Base-by-base conservation (phyloP, 2,888 invertebrate genomes). In the Pilophorus perplexus region DNA sequence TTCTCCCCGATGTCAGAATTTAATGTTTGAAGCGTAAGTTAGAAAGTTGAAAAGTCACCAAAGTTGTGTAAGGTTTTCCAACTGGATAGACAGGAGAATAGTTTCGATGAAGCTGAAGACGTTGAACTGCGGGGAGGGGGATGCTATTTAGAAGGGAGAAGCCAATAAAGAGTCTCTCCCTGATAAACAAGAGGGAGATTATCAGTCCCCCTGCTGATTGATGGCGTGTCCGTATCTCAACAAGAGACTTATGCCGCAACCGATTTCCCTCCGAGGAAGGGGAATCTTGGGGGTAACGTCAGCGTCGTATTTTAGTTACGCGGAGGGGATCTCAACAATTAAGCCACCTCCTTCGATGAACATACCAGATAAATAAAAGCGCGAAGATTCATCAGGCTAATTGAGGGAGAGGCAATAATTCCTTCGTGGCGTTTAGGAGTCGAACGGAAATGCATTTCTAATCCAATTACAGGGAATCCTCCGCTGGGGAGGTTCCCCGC, bases 391-490 rank as follows among this genome's bases (percentile, higher is more conserved):
- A 62, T 62, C 62, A 62, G 22, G 62, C 62, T 62, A 62, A 62
- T 62, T 46, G 62, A 28, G 16, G 10, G 8, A 16, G 23, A 23
- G 16, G 18, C 8, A 12, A 40, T 57, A 57, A 57, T 33, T 33
- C 12, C 33, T 33, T 12, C 12, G 10, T 18, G 60, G 28, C 38
- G 62, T 28, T 59, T 46, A 33, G 28, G n/a, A 46, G 33, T 46
- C 44, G 44, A 60, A 60, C 60, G 44, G 44, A 62, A 62, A 62
- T 62, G 62, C 62, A 62, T 62, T 48, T 62, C 62, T 62, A 62
- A 62, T 62, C 62, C 46, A 62, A 62, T 62, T 62, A 46, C 46
- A 20, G 18, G 20, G 12, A 6, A 33, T 33, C 12, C 12, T 8
- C 12, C 6, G 33, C 33, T 6, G 6, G 33, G 12, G 33, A 12